Evolutionary conservation across 2,113 vertebrate genomes (phyloP).

Genomic region (Petrocephalus zakoni): DNA sequence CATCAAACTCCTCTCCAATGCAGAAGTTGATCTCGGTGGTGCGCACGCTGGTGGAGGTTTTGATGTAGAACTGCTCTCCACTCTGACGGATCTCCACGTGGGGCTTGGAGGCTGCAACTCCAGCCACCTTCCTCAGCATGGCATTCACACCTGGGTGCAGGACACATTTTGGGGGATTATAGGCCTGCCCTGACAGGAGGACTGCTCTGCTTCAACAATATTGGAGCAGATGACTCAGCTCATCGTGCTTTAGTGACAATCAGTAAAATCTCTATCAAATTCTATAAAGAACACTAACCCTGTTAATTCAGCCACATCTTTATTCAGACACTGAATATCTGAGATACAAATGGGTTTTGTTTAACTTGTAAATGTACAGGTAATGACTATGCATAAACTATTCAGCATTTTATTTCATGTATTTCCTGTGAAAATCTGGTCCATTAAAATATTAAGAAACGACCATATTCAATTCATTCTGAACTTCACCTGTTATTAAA

Average conservation of each 20-base stretch:
- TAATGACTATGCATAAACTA: background rate
- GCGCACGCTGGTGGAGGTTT: conserved; percentile 91
- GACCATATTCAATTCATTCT: background rate
- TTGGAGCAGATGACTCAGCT: background rate
- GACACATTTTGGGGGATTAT: background rate
- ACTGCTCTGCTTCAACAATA: background rate
- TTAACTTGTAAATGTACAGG: background rate
- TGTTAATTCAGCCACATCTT: background rate
- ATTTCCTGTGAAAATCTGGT: background rate
- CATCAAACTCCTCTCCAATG: conserved; percentile 84
- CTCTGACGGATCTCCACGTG: conserved; percentile 97
- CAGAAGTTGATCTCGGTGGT: conserved; percentile 97
- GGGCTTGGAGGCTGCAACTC: conserved; percentile 87
- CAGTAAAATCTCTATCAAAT: background rate
- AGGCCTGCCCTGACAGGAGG: background rate
- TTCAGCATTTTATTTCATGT: background rate
- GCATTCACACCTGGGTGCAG: conserved; percentile 80
- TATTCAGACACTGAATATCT: background rate
- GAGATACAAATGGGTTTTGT: background rate
- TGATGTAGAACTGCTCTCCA: conserved; percentile 95
- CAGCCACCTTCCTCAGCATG: conserved; percentile 94
- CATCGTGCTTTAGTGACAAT: background rate
- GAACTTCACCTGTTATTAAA: background rate
- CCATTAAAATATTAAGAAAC: background rate
- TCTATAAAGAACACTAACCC: background rate